phyloP scores from a whole-genome alignment of 2,888 invertebrate genomes.

The Tiliacea aurago region DNA sequence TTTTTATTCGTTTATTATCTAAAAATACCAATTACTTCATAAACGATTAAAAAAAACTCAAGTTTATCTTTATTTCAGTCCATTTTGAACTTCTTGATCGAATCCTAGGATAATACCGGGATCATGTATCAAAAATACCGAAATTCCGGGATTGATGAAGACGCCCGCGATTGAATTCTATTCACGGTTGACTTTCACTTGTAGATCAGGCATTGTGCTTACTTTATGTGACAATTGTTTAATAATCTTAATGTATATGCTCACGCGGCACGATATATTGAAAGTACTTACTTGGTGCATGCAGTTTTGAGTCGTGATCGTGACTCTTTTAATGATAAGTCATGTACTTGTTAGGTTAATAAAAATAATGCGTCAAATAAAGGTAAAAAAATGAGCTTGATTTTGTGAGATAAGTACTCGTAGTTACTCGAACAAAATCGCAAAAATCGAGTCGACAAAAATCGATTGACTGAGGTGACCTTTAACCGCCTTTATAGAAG shows the following conservation, averaged over 20 bases:
- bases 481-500: not conserved
- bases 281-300: not conserved
- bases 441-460: not conserved
- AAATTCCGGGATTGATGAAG: not conserved
- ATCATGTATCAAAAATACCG: not conserved
- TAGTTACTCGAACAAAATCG: not conserved
- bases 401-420: not conserved
- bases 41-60: no score
- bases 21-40: no score
- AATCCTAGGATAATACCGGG: not conserved
- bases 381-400: not conserved
- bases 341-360: not conserved
- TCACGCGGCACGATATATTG: not conserved
- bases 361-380: not conserved
- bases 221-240: slow-evolving; percentile 1
- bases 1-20: no score
- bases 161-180: no score
- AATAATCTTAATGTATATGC: slow-evolving; percentile 8
- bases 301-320: not conserved
- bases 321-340: not conserved
- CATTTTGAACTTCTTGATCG: no score
- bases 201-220: slow-evolving; percentile 5
- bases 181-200: slow-evolving; percentile 28
- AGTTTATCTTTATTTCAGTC: no score
- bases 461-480: not conserved